Evolutionary conservation across 1,140 invertebrate genomes (phyloP), one percentile per base, ranked within the genome.

Genomic region (Drosophila melanica): DNA sequence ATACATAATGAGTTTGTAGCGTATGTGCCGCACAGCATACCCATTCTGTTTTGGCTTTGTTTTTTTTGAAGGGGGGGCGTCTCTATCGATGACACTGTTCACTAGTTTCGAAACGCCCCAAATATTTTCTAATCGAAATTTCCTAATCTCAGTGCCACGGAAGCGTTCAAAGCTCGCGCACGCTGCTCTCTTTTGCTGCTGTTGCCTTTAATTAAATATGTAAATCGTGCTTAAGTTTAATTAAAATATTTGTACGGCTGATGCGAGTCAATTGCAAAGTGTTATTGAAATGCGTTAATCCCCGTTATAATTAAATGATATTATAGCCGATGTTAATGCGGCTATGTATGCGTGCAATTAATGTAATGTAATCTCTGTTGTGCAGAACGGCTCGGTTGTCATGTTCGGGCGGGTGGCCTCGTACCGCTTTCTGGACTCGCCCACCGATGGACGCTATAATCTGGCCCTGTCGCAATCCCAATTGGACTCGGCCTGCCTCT

Each of bases 391-490:
- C 60, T 96, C 95, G 74, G 94, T 97, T 57, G 95, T 98, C 18
- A 97, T 97, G 93, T 98, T 98, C 93, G 97, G 98, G 75, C 94
- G 97, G 87, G 95, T 97, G 77, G 97, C 98, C 87, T 97, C 97
- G 20, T 99, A 98, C 93, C 95, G 97, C 78, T 99, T 99, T 93
- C 94, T 98, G 72, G 98, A 99, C 93, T 97, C 98, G 5, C 94
- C 95, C 51, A 96, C 96, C 68, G 97, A 98, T 91, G 96, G 97
- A 84, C 94, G 97, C 74, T 94, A 95, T 57, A 94, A 94, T 81
- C 91, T 94, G 77, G 94, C 93, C 70, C 90, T 94, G 47, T 93
- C 94, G 10, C 94, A 94, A 76, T 94, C 94, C 44, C 95, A 96
- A 80, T 94, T 95, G 77, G 95, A 96, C 81, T 96, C 95, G 47